Base-by-base conservation (phyloP, 2,888 invertebrate genomes). In the Keiferia lycopersicella region DNA sequence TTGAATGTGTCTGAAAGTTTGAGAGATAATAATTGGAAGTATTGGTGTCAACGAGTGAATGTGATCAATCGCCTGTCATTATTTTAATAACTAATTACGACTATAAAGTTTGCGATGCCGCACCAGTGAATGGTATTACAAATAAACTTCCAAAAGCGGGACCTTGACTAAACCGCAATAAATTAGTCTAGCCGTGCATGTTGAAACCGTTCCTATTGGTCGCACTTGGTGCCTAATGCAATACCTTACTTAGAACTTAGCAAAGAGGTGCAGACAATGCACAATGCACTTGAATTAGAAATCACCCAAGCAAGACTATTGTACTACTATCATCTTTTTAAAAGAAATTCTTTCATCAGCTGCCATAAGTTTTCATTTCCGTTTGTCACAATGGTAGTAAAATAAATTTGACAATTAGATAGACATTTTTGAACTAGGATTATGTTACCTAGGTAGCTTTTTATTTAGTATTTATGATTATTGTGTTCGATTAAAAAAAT, bases 211-310 rank as follows among this genome's bases (percentile, higher is more conserved):
- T 56, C 16, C 56, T 56, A 34, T 56, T 56, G 56, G 56, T 34
- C 56, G 56, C 56, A 30, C 18, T 56, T 56, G 34, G 34, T 30
- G 16, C 56, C 34, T 56, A 56, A 30, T 56, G 56, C 56, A 34
- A 56, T 30, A 34, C 22, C 12, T n/a, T n/a, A 34, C 53, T 53
- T 53, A 53, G 53, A 53, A 34, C 30, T 56, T 56, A 26, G 56
- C 56, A 56, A 56, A 56, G 30, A 30, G 56, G 56, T 56, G 56
- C 56, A 56, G 56, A 56, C 56, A 56, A 56, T 56, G 56, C 51
- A 22, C 22, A 1, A 14, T 22, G 20, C 51, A 53, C 51, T 53
- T 53, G 51, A 22, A 53, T 22, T 53, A 22, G 12, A 11, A 26
- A 26, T 53, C 16, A 16, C 45, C 45, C 45, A 45, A 16, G 45